Percentiles rank a stretch among this genome's conserved stretches.
phyloP scores from a whole-genome alignment of 2,113 vertebrate genomes.

The Petromus typicus region DNA sequence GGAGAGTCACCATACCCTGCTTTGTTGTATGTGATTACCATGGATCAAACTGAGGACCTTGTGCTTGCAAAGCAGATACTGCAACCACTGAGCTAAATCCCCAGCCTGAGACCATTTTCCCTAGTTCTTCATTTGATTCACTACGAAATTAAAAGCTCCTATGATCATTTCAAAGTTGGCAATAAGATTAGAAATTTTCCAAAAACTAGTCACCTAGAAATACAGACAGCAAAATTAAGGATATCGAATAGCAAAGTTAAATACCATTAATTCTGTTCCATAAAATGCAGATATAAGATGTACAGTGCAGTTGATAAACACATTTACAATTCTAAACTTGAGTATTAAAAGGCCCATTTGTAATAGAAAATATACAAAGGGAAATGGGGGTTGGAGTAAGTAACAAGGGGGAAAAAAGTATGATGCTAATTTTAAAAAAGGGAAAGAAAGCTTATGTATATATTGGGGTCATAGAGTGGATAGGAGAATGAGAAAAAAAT shows the following conservation, averaged over 20 bases:
- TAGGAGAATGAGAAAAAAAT: too few species aligned
- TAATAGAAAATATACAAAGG: too few species aligned
- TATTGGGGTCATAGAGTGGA: too few species aligned
- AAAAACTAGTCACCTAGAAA: background rate
- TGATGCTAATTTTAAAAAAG: too few species aligned
- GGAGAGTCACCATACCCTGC: too few species aligned
- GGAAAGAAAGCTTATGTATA: too few species aligned
- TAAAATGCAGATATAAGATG: background rate
- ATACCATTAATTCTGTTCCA: background rate
- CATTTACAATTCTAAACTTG: background rate
- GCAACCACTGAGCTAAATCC: too few species aligned
- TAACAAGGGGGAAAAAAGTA: too few species aligned
- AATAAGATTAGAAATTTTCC: background rate
- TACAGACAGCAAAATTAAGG: background rate
- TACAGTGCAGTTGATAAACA: background rate
- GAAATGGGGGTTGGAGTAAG: too few species aligned
- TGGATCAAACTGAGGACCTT: too few species aligned
- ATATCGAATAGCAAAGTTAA: background rate
- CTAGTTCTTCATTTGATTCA: background rate
- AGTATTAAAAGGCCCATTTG: background rate
- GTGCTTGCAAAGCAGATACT: too few species aligned
- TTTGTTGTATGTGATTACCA: too few species aligned
- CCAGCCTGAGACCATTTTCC: constrained; percentile 1
- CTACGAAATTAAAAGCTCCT: background rate
- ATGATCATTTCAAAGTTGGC: background rate